Base-by-base conservation (phyloP, 2,888 invertebrate genomes). In the Acleris emargana region DNA sequence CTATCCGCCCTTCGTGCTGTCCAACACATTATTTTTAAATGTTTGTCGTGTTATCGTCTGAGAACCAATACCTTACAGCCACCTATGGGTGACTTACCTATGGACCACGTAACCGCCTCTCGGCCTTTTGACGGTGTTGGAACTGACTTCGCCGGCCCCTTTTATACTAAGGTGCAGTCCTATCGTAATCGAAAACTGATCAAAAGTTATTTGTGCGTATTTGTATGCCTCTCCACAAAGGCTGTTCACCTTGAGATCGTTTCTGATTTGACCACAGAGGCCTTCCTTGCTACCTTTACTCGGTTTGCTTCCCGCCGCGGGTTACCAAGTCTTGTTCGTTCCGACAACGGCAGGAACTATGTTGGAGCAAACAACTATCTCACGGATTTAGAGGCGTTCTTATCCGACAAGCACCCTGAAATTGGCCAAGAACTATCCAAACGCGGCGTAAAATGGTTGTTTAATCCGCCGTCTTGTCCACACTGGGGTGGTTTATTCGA, bases 341-440 rank as follows among this genome's bases (percentile, higher is more conserved):
- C 67, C 7, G 71, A 71, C 54, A 52, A 62, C 25, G 69, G 71
- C 7, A 67, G 61, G 11, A 71, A 69, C 25, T 71, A 49, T 59
- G 38, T 60, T 18, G 71, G 69, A 9, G 54, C 69, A 4, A 13
- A 58, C 11, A 62, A 66, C 4, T 43, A 68, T 16, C 49, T 68
- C n/a, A 32, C 43, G 1, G 67, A 67, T 13, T 17, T 69, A 11
- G 11, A 52, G 18, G 9, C 18, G 2, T 66, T 51, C 18, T 20
- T 63, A 11, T 13, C 11, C n/a, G 38, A 61, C 28, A 47, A 58
- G 28, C 16, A 64, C 3, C 20, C 25, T 11, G n/a, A 38, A 16
- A 18, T 62, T 13, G 28, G 45, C 11, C n/a, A 18, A 1, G 38
- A 51, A 42, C 11, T 58, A 11, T n/a, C 28, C 13, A 47, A 57